phyloP scores from a whole-genome alignment of 1,140 invertebrate genomes.

The Callitettix versicolor region DNA sequence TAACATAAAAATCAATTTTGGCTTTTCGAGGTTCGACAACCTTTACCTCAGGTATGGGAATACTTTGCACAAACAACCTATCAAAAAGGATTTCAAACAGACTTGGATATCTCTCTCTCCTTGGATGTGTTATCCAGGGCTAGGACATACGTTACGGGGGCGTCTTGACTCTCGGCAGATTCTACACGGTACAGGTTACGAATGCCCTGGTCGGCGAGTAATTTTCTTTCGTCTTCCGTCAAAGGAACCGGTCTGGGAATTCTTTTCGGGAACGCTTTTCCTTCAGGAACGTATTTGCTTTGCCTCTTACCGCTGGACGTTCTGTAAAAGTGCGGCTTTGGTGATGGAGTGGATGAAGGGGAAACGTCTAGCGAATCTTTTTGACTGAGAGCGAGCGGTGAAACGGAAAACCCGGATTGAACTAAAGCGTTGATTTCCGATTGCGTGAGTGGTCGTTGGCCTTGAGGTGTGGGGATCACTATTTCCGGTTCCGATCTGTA shows the following conservation, averaged over 20 bases:
- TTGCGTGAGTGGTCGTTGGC: conserved; percentile 27
- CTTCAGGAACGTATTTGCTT: conserved; percentile 23
- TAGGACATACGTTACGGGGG: conserved; percentile 20
- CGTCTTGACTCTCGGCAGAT: conserved; percentile 16
- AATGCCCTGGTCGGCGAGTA: conserved; percentile 32
- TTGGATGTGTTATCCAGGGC: conserved; percentile 16
- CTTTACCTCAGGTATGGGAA: no score
- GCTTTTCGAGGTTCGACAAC: no score
- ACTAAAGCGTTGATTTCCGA: conserved; percentile 33
- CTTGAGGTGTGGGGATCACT: conserved; percentile 9
- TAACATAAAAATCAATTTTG: no score
- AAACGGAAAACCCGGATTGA: conserved; percentile 34
- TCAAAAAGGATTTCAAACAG: background rate
- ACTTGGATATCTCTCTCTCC: conserved; percentile 4
- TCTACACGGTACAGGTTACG: conserved; percentile 32
- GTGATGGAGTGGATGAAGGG: conserved; percentile 28
- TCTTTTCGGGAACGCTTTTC: conserved; percentile 29
- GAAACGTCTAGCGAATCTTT: background rate
- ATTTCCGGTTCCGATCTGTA: background rate
- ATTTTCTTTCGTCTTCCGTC: conserved; percentile 27
- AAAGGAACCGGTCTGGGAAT: conserved; percentile 32
- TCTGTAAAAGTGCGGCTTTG: conserved; percentile 25
- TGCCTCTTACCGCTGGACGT: conserved; percentile 30
- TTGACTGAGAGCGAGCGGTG: conserved; percentile 27
- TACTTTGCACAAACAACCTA: background rate